Conservation (phyloP, 2,113 vertebrate genomes). For the Gnathonemus longibarbis region DNA sequence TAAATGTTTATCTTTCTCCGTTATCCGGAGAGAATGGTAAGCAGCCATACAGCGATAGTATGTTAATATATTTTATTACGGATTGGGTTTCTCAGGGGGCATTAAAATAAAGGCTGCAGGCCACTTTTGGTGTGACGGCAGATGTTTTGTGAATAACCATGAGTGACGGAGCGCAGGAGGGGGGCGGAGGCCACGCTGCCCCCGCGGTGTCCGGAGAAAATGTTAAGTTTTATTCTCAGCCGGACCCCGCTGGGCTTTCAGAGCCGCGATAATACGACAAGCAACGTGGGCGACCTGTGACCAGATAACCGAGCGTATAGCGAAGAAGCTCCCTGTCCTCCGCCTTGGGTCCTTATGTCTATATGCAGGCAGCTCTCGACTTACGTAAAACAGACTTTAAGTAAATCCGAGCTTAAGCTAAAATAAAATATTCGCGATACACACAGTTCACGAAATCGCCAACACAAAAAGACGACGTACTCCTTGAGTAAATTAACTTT, state of each 20-base stretch:
- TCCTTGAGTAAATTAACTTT: neutral
- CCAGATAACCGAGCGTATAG: neutral
- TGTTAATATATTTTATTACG: neutral
- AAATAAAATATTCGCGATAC: neutral
- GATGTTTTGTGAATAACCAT: conserved; percentile 18
- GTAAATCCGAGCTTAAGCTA: neutral
- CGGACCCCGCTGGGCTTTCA: neutral
- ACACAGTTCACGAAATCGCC: neutral
- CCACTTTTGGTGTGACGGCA: neutral
- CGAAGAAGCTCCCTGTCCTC: neutral
- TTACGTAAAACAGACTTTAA: neutral
- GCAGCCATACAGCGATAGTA: neutral
- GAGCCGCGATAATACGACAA: neutral
- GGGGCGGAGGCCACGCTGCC: neutral
- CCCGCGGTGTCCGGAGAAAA: neutral
- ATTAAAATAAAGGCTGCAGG: neutral
- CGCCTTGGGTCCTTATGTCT: neutral
- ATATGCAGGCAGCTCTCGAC: neutral
- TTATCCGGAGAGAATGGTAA: neutral
- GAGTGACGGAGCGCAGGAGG: conserved; percentile 4
- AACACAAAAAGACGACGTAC: neutral
- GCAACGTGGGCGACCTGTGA: neutral
- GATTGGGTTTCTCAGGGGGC: neutral
- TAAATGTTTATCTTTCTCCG: neutral
- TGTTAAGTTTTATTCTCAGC: neutral